Evolutionary conservation across 1,140 invertebrate genomes (phyloP).

Genomic region (Varroa destructor): DNA sequence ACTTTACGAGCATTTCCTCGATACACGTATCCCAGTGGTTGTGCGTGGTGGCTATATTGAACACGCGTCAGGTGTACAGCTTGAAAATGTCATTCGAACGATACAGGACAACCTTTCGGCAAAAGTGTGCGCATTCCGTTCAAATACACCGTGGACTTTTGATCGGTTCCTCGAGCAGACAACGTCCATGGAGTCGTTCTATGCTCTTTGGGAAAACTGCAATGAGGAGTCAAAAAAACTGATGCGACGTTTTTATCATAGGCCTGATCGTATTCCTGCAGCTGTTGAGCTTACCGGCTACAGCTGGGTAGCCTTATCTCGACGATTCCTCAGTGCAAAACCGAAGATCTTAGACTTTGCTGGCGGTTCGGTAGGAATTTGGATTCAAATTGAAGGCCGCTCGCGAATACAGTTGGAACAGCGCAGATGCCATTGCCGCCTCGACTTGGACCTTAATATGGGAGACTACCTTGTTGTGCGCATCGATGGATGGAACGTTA

Average conservation of each 20-base stretch:
- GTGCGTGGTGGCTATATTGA: background rate
- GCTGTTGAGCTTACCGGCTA: constrained; percentile 23
- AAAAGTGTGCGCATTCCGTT: constrained; percentile 8
- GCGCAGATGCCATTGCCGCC: background rate
- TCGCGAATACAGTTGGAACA: background rate
- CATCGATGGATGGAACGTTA: constrained; percentile 1
- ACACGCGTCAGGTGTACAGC: background rate
- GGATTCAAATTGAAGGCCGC: constrained; percentile 9
- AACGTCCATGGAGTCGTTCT: constrained; percentile 6
- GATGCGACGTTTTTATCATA: background rate
- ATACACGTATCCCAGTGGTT: background rate
- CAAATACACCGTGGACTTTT: constrained; percentile 17
- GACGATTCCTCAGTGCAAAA: background rate
- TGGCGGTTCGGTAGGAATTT: background rate
- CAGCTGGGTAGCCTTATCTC: constrained; percentile 14
- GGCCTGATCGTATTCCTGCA: background rate
- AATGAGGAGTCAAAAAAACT: constrained; percentile 11
- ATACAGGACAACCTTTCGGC: constrained; percentile 3
- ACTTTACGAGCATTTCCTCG: constrained; percentile 22
- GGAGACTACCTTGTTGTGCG: constrained; percentile 13
- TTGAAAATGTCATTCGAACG: background rate
- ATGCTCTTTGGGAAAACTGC: constrained; percentile 18
- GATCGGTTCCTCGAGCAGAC: background rate
- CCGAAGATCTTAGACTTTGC: constrained; percentile 5
- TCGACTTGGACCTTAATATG: background rate